Conservation (phyloP, 2,797 vertebrate genomes). For the Phrynocephalus forsythii region DNA sequence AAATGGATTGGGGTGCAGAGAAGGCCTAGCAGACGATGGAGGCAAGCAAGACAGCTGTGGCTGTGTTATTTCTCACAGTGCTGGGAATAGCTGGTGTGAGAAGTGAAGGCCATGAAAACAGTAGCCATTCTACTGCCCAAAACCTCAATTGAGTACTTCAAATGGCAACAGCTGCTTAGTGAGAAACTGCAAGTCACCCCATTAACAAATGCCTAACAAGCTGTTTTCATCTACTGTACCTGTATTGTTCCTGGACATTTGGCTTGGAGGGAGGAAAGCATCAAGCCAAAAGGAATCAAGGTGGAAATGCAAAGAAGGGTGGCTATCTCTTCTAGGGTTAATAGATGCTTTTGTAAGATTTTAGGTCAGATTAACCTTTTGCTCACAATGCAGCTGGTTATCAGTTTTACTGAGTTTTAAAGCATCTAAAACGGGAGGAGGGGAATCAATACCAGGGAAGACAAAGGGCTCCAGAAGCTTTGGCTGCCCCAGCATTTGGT, state of each 20-base stretch:
- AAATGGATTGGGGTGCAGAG: neutral
- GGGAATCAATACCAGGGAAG: constrained; percentile 78
- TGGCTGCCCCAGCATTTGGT: constrained; percentile 77
- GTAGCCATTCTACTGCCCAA: neutral
- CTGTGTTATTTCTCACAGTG: neutral
- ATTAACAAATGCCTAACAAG: constrained; percentile 55
- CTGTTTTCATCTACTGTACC: constrained; percentile 66
- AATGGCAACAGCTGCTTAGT: constrained; percentile 44
- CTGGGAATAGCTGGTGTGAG: constrained; percentile 11
- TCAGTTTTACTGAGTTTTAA: constrained; percentile 80
- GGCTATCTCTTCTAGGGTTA: constrained; percentile 77
- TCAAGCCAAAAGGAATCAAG: neutral
- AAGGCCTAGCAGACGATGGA: neutral
- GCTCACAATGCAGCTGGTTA: constrained; percentile 76
- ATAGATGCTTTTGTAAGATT: constrained; percentile 81
- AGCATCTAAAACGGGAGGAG: constrained; percentile 70
- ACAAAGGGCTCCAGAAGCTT: constrained; percentile 80
- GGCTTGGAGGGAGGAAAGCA: no score
- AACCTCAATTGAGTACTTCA: constrained; percentile 27
- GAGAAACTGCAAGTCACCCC: constrained; percentile 52
- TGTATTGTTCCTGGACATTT: constrained; percentile 69
- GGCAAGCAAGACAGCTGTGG: neutral
- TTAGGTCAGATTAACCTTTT: constrained; percentile 84
- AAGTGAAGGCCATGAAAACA: constrained; percentile 43
- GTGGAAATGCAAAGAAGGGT: constrained; percentile 65